Conservation (phyloP, 1,140 invertebrate species). For the Panagrolaimus sp. region DNA sequence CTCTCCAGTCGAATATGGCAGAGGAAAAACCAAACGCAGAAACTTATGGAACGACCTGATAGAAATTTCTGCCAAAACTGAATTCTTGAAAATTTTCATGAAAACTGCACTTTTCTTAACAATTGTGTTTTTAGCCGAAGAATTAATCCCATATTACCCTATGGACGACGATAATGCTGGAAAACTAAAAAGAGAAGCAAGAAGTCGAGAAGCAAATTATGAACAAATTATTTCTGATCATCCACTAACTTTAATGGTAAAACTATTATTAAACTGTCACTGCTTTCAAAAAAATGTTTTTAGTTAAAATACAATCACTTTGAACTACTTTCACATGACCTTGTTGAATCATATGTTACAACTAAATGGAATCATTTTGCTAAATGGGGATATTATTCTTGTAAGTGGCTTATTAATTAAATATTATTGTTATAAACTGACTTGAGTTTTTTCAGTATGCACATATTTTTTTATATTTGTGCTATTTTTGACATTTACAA, state of each 20-base stretch:
- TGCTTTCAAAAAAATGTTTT: not conserved
- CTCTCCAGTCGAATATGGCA: too few species aligned
- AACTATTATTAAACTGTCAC: not conserved
- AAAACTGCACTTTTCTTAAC: too few species aligned
- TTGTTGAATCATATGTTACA: not conserved
- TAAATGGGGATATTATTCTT: not conserved
- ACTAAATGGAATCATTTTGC: not conserved
- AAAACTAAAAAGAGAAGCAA: not conserved
- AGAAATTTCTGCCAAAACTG: too few species aligned
- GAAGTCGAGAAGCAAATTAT: not conserved
- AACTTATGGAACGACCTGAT: too few species aligned
- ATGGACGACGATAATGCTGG: too few species aligned
- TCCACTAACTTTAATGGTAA: constrained; percentile 5
- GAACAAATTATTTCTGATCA: not conserved
- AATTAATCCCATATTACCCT: too few species aligned
- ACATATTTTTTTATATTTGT: not conserved
- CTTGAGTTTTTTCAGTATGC: too few species aligned
- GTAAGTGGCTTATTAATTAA: not conserved
- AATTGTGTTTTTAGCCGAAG: too few species aligned
- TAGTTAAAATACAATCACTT: not conserved
- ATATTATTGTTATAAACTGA: not conserved
- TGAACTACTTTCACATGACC: not conserved
- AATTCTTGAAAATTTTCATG: too few species aligned
- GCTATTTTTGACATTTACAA: not conserved
- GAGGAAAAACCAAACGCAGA: too few species aligned